These are phyloP conservation scores for Drosophila equinoxialis DNA, from an alignment of 1,140 invertebrate genomes.

Conservation along the genomic window DNA sequence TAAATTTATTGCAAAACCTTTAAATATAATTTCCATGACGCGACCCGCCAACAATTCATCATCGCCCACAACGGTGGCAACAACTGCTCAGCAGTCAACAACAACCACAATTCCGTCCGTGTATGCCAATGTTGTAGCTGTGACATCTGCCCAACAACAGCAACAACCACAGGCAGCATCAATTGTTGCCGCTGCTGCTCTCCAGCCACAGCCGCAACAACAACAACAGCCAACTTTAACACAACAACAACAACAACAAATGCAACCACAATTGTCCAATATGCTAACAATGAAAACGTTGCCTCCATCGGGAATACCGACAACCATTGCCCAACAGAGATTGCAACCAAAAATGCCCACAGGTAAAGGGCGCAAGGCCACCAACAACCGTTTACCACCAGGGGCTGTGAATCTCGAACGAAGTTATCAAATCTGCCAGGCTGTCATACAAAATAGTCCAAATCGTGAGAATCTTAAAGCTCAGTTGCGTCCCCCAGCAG, in stretches of 20 bases:
- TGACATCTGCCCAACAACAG: constrained; percentile 44
- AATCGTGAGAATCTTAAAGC: constrained; percentile 94
- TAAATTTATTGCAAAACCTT: constrained; percentile 73
- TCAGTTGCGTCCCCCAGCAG: constrained; percentile 91
- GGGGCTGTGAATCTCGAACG: constrained; percentile 95
- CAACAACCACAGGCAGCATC: constrained; percentile 45
- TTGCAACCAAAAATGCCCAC: constrained; percentile 74
- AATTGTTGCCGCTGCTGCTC: constrained; percentile 37
- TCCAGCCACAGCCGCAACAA: constrained; percentile 31
- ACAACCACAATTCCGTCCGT: constrained; percentile 72
- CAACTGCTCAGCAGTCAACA: constrained; percentile 48
- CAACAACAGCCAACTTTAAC: constrained; percentile 41
- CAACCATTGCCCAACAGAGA: constrained; percentile 82
- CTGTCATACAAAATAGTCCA: constrained; percentile 95
- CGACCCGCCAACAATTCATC: constrained; percentile 53
- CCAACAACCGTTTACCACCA: constrained; percentile 89
- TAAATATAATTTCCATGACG: constrained; percentile 78
- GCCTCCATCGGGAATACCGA: constrained; percentile 80
- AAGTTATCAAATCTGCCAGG: constrained; percentile 98
- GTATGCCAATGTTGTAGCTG: constrained; percentile 68
- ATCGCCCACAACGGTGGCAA: constrained; percentile 60
- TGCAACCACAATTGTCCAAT: constrained; percentile 44
- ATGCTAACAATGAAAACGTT: constrained; percentile 81
- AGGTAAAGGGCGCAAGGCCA: constrained; percentile 83
- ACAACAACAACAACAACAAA: constrained; percentile 30